Percentiles rank a stretch among this genome's conserved stretches.
phyloP scores from a whole-genome alignment of 2,113 vertebrate genomes.

The Coptodon rendalli region DNA sequence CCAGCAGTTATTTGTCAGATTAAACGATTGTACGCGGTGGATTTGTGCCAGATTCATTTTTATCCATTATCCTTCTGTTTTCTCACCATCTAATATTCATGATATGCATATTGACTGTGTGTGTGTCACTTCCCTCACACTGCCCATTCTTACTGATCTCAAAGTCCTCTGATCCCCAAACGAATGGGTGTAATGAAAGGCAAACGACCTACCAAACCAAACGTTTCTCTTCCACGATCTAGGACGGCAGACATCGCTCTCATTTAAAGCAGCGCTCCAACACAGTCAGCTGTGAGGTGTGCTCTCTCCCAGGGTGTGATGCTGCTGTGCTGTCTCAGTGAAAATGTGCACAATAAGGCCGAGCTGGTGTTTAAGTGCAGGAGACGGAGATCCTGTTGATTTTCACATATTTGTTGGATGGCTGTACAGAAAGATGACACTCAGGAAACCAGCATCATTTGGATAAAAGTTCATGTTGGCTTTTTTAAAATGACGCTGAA shows the following conservation, averaged over 20 bases:
- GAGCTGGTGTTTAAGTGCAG: not conserved
- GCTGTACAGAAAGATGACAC: not conserved
- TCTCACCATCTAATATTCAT: constrained; percentile 29
- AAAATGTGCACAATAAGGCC: accelerated
- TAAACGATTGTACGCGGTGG: not conserved
- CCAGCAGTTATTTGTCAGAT: not conserved
- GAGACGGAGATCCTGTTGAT: not conserved
- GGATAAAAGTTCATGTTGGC: not conserved
- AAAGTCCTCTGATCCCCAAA: not conserved
- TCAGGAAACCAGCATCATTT: not conserved
- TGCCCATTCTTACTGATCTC: not conserved
- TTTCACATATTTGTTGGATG: not conserved
- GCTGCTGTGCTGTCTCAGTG: not conserved
- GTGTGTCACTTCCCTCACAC: not conserved
- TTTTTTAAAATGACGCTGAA: not conserved
- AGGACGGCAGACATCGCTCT: not conserved
- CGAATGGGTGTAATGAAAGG: not conserved
- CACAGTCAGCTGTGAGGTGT: not conserved
- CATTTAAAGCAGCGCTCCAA: not conserved
- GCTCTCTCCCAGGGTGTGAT: not conserved
- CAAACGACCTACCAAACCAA: not conserved
- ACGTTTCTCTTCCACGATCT: not conserved
- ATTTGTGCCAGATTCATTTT: constrained; percentile 4
- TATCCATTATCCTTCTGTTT: constrained; percentile 7
- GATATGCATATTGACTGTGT: constrained; percentile 30